A percentile compares a stretch with the other conserved stretches of the same genome.
Conservation (phyloP, 2,797 vertebrate species). For the Percopsis omiscomaycus region DNA sequence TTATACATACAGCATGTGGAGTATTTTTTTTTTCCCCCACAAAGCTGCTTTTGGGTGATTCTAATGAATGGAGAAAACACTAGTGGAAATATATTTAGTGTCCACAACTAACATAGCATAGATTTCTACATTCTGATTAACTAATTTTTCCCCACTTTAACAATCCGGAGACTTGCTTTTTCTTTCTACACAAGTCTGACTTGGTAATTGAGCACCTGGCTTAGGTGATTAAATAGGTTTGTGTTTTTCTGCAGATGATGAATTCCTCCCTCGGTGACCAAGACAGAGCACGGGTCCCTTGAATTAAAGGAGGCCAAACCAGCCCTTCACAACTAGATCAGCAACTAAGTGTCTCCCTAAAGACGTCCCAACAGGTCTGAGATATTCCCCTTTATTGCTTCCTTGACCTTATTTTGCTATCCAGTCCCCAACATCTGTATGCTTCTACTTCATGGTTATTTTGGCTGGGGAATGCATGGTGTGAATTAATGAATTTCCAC, state of each 20-base stretch:
- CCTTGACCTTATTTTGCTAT: constrained; percentile 1
- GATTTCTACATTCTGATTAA: constrained; percentile 5
- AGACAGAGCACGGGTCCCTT: constrained; percentile 55
- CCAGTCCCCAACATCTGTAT: neutral
- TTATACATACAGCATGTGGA: constrained; percentile 12
- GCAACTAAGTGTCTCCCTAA: constrained; percentile 63
- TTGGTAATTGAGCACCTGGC: constrained; percentile 55
- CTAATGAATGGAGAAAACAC: constrained; percentile 11
- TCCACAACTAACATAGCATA: constrained; percentile 17
- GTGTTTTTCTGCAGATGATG: constrained; percentile 63
- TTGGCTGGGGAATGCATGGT: neutral
- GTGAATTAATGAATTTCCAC: neutral
- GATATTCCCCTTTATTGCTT: constrained; percentile 12
- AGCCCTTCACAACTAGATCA: constrained; percentile 68
- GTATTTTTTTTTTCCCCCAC: constrained; percentile 16
- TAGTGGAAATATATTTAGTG: constrained; percentile 15
- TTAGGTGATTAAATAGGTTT: constrained; percentile 56
- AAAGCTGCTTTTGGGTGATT: constrained; percentile 20
- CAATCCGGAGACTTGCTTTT: constrained; percentile 38
- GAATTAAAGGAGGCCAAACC: constrained; percentile 73
- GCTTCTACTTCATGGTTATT: neutral
- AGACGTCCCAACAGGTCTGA: constrained; percentile 45
- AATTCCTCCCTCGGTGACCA: constrained; percentile 60
- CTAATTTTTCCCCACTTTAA: constrained; percentile 2
- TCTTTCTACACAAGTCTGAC: constrained; percentile 42